These are phyloP conservation scores for Psephotus haematonotus DNA, from an alignment of 2,113 vertebrate genomes.

Conservation along the genomic window DNA sequence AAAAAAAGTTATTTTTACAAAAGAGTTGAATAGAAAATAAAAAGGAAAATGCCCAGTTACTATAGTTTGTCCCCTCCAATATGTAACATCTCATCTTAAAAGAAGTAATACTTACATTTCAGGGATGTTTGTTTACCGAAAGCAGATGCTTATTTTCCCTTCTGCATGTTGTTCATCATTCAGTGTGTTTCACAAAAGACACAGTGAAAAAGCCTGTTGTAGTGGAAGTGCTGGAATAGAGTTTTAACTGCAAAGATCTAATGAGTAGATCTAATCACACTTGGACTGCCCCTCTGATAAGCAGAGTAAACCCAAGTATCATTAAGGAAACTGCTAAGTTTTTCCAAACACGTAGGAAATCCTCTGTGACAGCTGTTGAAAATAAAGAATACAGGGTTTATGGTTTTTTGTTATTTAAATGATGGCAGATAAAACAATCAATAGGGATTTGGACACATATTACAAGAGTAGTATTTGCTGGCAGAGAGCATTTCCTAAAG, in stretches of 20 bases:
- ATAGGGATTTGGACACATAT: neutral
- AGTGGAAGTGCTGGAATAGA: neutral
- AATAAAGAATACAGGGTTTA: neutral
- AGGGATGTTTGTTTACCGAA: neutral
- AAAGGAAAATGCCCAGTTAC: neutral
- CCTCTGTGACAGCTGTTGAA: neutral
- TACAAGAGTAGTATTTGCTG: neutral
- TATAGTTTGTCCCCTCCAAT: neutral
- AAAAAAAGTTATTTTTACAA: neutral
- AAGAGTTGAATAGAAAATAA: neutral
- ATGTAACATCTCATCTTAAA: neutral
- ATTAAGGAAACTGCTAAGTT: neutral
- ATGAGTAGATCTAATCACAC: neutral
- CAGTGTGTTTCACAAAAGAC: neutral
- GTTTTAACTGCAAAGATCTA: neutral
- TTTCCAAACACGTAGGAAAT: neutral
- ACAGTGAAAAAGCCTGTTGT: neutral
- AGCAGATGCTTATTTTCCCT: neutral
- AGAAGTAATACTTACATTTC: neutral
- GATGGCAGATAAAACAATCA: neutral
- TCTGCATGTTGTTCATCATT: neutral
- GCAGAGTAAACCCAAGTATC: neutral
- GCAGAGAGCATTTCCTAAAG: neutral
- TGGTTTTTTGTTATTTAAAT: neutral
- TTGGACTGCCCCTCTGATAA: neutral